Percentiles rank a stretch among this genome's conserved stretches.
These are phyloP conservation scores for Phalacrocorax carbo DNA, from an alignment of 2,113 vertebrate genomes.

Conservation along the genomic window DNA sequence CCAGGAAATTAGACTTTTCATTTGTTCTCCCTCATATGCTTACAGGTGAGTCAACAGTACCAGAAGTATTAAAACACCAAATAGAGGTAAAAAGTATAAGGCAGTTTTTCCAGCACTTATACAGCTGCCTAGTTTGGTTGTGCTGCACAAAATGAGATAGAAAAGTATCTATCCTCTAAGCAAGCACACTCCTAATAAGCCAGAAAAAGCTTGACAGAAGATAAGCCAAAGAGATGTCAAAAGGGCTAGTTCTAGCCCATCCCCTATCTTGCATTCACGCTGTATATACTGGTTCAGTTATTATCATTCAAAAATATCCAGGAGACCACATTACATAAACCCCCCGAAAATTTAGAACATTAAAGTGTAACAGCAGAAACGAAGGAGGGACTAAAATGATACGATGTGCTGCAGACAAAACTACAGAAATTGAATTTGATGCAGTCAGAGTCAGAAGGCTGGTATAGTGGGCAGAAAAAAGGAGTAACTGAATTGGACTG, in stretches of 20 bases:
- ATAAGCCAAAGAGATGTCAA: neutral
- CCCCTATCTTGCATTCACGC: neutral
- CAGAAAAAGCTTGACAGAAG: neutral
- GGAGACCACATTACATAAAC: neutral
- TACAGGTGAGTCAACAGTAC: neutral
- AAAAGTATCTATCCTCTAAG: neutral
- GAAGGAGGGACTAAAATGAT: neutral
- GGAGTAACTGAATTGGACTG: neutral
- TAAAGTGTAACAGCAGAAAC: neutral
- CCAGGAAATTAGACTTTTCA: neutral
- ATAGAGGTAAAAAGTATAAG: neutral
- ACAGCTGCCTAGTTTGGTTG: neutral
- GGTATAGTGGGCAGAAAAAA: neutral
- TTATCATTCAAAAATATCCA: neutral
- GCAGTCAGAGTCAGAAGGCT: neutral
- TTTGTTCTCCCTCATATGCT: neutral
- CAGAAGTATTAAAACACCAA: neutral
- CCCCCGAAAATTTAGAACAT: neutral
- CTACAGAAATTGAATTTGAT: neutral
- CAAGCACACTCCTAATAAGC: neutral
- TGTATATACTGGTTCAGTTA: neutral
- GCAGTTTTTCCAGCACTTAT: neutral
- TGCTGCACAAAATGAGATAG: neutral
- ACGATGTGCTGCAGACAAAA: neutral
- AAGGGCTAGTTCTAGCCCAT: neutral